Conservation (phyloP, 1,140 invertebrate species). For the Procambarus virginalis region DNA sequence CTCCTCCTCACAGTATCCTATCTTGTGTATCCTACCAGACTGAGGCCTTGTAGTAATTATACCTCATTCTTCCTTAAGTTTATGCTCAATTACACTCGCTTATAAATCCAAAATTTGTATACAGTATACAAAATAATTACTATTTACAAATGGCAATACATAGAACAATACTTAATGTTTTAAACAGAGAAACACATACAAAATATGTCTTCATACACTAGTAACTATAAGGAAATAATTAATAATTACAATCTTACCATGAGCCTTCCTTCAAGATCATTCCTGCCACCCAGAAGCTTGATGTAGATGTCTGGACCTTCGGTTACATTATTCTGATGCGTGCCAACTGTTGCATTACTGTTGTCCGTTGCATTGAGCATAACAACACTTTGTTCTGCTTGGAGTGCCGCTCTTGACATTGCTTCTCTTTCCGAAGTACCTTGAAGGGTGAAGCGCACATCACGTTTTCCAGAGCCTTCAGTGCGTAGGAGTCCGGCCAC, state of each 20-base stretch:
- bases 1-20: too few relatives aligned
- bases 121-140: too few relatives aligned
- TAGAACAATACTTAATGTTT: too few relatives aligned
- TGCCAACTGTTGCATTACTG: slow-evolving; percentile 4
- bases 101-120: too few relatives aligned
- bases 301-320: slow-evolving; percentile 78
- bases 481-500: slow-evolving; percentile 90
- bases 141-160: too few relatives aligned
- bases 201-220: too few relatives aligned
- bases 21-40: too few relatives aligned
- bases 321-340: slow-evolving; percentile 5
- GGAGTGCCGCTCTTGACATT: slow-evolving; percentile 11
- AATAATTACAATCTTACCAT: slow-evolving; percentile 77
- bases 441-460: slow-evolving; percentile 62
- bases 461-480: slow-evolving; percentile 63
- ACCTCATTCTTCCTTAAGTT: too few relatives aligned
- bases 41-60: too few relatives aligned
- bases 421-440: slow-evolving; percentile 55
- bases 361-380: slow-evolving; percentile 26
- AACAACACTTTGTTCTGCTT: slow-evolving; percentile 12
- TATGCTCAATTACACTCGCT: too few relatives aligned
- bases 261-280: slow-evolving; percentile 84
- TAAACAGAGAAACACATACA: too few relatives aligned
- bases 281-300: slow-evolving; percentile 84
- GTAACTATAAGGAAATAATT: too few relatives aligned